phyloP scores from a whole-genome alignment of 2,888 invertebrate genomes.

The Arge pagana region DNA sequence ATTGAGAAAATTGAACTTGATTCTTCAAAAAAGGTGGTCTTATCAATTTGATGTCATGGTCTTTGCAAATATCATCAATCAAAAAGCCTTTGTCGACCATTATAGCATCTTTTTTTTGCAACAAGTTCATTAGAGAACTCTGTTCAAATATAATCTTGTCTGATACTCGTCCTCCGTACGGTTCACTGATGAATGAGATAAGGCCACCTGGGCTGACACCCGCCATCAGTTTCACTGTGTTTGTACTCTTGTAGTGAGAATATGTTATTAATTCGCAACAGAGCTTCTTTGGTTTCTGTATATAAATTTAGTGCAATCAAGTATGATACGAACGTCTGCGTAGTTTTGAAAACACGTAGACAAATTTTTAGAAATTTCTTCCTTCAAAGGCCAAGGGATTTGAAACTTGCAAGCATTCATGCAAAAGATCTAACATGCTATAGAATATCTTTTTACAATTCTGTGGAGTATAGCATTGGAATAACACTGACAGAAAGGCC shows the following conservation, averaged over 20 bases:
- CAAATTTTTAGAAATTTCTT: conserved; percentile 27
- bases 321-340: conserved; percentile 29
- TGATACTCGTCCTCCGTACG: conserved; percentile 36
- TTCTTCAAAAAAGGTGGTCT: conserved; percentile 20
- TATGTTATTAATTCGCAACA: conserved; percentile 34
- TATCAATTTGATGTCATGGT: not conserved
- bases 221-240: conserved; percentile 36
- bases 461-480: not conserved
- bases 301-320: conserved; percentile 38
- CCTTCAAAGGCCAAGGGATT: conserved; percentile 19
- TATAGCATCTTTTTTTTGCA: conserved; percentile 31
- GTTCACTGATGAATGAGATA: conserved; percentile 34
- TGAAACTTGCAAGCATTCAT: not conserved
- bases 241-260: conserved; percentile 34
- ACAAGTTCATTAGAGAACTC: conserved; percentile 20
- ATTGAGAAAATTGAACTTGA: conserved; percentile 24
- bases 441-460: conserved; percentile 14
- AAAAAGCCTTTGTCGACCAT: conserved; percentile 33
- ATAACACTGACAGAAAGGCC: conserved; percentile 19
- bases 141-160: conserved; percentile 35
- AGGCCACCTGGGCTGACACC: conserved; percentile 38
- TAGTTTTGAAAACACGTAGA: conserved; percentile 31
- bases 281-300: conserved; percentile 33
- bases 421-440: conserved; percentile 16
- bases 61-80: not conserved